Conservation (phyloP, 2,888 invertebrate genomes). For the Stomorhina lunata region DNA sequence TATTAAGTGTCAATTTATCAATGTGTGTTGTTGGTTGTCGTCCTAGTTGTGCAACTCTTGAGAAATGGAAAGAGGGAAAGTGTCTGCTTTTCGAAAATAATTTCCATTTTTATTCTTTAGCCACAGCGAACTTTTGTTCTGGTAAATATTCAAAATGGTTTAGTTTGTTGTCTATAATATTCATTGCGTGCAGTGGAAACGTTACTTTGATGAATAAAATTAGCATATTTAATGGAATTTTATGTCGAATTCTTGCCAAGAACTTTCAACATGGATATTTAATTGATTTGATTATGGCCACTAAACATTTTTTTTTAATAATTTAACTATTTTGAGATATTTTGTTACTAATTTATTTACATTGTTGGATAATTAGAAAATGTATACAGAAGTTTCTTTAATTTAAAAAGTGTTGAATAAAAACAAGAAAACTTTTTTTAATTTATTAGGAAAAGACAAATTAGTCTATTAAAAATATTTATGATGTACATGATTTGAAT, state of each 20-base stretch:
- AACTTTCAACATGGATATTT: not conserved
- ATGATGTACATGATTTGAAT: no score
- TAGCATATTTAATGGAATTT: not conserved
- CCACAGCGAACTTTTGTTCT: not conserved
- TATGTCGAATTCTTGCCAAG: not conserved
- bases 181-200: not conserved
- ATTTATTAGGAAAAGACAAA: not conserved
- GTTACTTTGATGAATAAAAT: not conserved
- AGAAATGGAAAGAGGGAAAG: not conserved
- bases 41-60: not conserved
- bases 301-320: not conserved
- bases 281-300: slow-evolving; percentile 5
- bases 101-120: slow-evolving; percentile 24
- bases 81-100: slow-evolving; percentile 4
- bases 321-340: no score
- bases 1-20: slow-evolving; percentile 47
- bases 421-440: no score
- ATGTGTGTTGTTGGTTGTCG: not conserved
- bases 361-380: no score
- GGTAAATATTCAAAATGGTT: not conserved
- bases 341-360: no score
- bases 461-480: no score
- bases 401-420: no score
- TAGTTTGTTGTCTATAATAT: not conserved
- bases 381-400: no score